Conservation (phyloP, 2,797 vertebrate genomes). For the Philypnodon macrostomus region DNA sequence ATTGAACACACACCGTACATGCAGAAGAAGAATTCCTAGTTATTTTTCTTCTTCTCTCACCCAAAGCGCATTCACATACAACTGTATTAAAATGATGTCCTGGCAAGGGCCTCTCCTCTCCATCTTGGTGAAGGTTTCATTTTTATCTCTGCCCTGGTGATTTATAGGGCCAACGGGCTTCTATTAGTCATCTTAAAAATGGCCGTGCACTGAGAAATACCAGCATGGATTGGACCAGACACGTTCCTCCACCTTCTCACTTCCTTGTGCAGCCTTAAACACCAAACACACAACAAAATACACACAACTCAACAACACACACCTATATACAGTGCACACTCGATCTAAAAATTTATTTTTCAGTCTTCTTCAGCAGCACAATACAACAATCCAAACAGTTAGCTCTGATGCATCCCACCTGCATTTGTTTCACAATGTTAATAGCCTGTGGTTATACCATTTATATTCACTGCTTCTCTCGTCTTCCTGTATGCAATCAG, state of each 20-base stretch:
- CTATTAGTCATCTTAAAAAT: constrained; percentile 75
- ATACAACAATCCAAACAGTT: not conserved
- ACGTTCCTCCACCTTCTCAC: constrained; percentile 40
- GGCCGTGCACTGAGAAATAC: constrained; percentile 59
- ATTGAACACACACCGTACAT: constrained; percentile 9
- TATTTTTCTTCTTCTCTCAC: constrained; percentile 1
- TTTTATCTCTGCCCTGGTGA: constrained; percentile 70
- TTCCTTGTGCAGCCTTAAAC: constrained; percentile 31
- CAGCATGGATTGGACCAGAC: constrained; percentile 64
- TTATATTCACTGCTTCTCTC: not conserved
- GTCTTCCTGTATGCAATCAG: not conserved
- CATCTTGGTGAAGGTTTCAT: constrained; percentile 70
- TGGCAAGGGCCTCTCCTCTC: constrained; percentile 45
- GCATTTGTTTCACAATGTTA: not conserved
- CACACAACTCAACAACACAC: not conserved
- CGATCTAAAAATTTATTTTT: not conserved
- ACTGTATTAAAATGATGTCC: constrained; percentile 58
- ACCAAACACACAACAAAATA: constrained; percentile 2
- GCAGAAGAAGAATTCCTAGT: constrained; percentile 6
- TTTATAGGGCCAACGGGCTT: constrained; percentile 65
- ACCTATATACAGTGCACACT: not conserved
- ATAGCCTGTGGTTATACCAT: not conserved
- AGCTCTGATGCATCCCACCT: constrained; percentile 1
- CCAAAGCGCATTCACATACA: constrained; percentile 24
- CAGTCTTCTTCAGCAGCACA: not conserved